Percentiles rank a stretch among this genome's conserved stretches.
Evolutionary conservation across 2,797 vertebrate genomes (phyloP).

Genomic region (Pantherophis alleghaniensis): DNA sequence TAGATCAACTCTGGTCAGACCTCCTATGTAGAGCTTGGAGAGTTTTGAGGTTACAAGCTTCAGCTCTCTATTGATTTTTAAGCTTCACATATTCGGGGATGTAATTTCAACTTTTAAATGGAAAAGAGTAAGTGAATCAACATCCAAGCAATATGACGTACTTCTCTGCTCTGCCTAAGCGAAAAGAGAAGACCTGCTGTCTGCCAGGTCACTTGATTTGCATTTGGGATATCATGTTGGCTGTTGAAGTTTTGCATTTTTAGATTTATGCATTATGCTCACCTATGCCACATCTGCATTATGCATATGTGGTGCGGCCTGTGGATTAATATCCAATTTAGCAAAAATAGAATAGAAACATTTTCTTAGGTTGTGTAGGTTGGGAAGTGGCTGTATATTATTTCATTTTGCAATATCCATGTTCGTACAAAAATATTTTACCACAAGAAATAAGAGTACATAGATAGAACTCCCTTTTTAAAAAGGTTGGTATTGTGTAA

Average conservation of each 20-base stretch:
- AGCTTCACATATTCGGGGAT: background rate
- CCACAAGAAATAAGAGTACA: background rate
- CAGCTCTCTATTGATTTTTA: background rate
- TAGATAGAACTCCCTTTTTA: background rate
- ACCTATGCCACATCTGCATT: background rate
- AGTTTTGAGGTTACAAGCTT: background rate
- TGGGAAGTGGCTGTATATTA: background rate
- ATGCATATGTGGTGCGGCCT: background rate
- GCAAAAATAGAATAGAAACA: background rate
- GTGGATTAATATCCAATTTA: background rate
- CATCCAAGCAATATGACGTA: background rate
- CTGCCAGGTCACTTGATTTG: background rate
- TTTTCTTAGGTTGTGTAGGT: background rate
- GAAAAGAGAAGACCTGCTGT: background rate
- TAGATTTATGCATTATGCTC: background rate
- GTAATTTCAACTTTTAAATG: background rate
- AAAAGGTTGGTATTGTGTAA: background rate
- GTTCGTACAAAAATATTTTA: background rate
- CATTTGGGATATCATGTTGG: background rate
- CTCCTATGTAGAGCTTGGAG: background rate
- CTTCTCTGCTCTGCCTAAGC: background rate
- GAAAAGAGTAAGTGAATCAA: background rate
- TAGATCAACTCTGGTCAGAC: background rate
- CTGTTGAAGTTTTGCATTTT: background rate
- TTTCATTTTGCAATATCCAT: background rate